Conservation (phyloP, 1,140 invertebrate genomes). For the Trypoxylus dichotomus region DNA sequence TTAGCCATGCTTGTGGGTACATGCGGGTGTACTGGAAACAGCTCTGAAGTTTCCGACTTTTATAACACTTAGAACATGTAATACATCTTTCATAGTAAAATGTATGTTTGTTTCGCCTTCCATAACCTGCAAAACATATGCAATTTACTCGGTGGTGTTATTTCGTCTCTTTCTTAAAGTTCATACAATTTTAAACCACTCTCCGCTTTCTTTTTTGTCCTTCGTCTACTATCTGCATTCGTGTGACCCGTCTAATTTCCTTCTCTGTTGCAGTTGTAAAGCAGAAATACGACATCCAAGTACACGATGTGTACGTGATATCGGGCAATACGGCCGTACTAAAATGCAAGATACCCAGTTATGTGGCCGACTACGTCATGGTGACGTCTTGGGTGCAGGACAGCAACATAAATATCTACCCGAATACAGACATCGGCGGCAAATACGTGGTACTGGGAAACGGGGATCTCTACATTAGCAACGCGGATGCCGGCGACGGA, state of each 20-base stretch:
- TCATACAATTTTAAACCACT: neutral
- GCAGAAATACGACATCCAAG: conserved; percentile 83
- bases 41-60: no score
- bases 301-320: conserved; percentile 86
- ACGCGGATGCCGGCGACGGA: conserved; percentile 69
- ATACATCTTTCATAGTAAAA: no score
- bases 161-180: no score
- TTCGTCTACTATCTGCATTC: neutral
- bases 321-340: conserved; percentile 84
- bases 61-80: no score
- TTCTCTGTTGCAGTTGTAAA: conserved; percentile 71
- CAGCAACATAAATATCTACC: conserved; percentile 77
- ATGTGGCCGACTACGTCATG: conserved; percentile 84
- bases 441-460: conserved; percentile 84
- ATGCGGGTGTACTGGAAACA: no score
- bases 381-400: conserved; percentile 88
- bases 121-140: no score
- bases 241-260: neutral
- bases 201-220: neutral
- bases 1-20: no score
- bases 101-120: no score
- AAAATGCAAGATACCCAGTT: conserved; percentile 83
- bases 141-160: no score
- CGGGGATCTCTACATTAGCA: conserved; percentile 80
- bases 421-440: conserved; percentile 76